Conservation (phyloP, 2,113 vertebrate species). For the Calyptomena viridis region DNA sequence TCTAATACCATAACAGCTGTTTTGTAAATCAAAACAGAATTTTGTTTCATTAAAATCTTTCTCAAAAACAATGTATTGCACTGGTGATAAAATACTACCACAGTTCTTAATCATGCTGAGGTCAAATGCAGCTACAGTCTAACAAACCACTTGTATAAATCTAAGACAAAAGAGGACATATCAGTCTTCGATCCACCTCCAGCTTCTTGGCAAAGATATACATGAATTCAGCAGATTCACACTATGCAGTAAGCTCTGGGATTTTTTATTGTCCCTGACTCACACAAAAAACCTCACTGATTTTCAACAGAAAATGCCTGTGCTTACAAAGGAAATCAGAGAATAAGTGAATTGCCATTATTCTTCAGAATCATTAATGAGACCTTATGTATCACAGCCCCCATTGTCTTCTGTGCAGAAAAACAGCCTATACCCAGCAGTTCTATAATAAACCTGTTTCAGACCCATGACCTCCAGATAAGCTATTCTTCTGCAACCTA, state of each 20-base stretch:
- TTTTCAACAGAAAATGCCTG: background rate
- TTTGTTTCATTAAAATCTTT: background rate
- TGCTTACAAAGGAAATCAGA: background rate
- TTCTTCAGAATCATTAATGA: background rate
- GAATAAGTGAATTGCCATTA: background rate
- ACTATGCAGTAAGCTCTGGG: background rate
- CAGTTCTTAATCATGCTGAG: background rate
- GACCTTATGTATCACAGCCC: background rate
- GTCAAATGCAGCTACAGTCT: background rate
- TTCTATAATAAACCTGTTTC: constrained; percentile 1
- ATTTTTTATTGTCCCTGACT: background rate
- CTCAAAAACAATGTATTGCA: background rate
- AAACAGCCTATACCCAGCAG: background rate
- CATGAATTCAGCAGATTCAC: background rate
- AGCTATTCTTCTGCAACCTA: background rate
- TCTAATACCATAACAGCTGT: background rate
- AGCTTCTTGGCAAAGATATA: background rate
- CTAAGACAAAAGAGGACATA: background rate
- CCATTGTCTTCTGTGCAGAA: background rate
- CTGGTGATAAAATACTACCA: background rate
- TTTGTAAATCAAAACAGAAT: background rate
- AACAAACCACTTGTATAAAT: background rate
- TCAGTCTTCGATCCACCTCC: background rate
- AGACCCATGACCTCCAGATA: constrained; percentile 11
- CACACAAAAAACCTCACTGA: background rate